Conservation (phyloP, 2,113 vertebrate species). For the Erpornis zantholeuca region DNA sequence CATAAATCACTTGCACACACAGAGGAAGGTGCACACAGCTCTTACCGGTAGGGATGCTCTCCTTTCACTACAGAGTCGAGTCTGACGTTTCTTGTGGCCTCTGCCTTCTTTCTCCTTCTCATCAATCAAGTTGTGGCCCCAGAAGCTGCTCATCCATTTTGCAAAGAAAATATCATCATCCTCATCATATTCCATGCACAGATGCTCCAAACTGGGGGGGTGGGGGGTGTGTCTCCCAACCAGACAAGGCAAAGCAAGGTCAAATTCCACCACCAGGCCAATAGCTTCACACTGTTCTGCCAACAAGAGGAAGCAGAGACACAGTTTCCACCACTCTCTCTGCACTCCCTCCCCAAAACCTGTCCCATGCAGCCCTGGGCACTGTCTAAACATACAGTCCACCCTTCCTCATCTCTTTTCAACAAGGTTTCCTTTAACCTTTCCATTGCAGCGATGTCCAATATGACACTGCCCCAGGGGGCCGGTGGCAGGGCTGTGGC, state of each 20-base stretch:
- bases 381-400: slow-evolving; percentile 76
- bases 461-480: slow-evolving; percentile 71
- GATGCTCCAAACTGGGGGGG: neutral
- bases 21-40: neutral
- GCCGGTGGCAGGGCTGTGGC: slow-evolving; percentile 41
- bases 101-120: slow-evolving; percentile 74
- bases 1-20: neutral
- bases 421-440: slow-evolving; percentile 77
- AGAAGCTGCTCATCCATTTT: slow-evolving; percentile 98
- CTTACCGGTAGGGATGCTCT: slow-evolving; percentile 91
- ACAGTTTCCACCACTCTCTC: neutral
- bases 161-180: slow-evolving; percentile 92
- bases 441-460: slow-evolving; percentile 78
- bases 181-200: slow-evolving; percentile 88
- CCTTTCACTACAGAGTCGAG: slow-evolving; percentile 62
- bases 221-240: neutral
- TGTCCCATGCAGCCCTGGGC: slow-evolving; percentile 43
- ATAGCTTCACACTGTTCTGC: neutral
- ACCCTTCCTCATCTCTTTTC: slow-evolving; percentile 78
- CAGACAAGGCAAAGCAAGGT: neutral
- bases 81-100: slow-evolving; percentile 71
- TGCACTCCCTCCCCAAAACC: slow-evolving; percentile 40
- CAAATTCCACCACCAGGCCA: neutral
- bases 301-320: neutral
- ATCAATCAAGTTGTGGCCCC: slow-evolving; percentile 83